Evolutionary conservation across 2,797 vertebrate species (phyloP).

Genomic region (Choloepus didactylus): DNA sequence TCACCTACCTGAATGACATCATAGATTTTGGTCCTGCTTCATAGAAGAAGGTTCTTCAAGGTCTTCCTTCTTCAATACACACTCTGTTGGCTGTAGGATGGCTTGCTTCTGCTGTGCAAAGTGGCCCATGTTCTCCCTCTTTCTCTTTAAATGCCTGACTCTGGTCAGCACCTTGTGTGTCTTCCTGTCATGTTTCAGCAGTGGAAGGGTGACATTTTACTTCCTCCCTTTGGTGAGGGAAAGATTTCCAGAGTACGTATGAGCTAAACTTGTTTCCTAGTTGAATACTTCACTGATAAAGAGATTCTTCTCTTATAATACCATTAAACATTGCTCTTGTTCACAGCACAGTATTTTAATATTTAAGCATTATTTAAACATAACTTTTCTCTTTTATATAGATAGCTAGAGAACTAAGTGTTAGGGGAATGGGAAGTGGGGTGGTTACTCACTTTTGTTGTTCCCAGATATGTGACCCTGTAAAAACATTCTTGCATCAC

Average conservation of each 20-base stretch:
- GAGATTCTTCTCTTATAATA: not conserved
- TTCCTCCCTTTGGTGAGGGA: not conserved
- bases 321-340: not conserved
- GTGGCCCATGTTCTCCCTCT: not conserved
- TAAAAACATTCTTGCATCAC: not conserved
- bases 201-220: not conserved
- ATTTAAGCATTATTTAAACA: not conserved
- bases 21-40: not conserved
- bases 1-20: not conserved
- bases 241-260: not conserved
- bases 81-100: not conserved
- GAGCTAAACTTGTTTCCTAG: not conserved
- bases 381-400: not conserved
- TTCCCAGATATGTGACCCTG: too few species aligned
- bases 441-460: too few species aligned
- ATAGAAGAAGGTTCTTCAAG: not conserved
- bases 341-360: not conserved
- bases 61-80: not conserved
- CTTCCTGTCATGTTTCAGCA: not conserved
- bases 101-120: not conserved
- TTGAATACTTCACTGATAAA: not conserved
- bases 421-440: not conserved
- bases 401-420: not conserved
- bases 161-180: not conserved
- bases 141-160: not conserved